Conservation (phyloP, 2,888 invertebrate genomes). For the Gasteruption jaculator region DNA sequence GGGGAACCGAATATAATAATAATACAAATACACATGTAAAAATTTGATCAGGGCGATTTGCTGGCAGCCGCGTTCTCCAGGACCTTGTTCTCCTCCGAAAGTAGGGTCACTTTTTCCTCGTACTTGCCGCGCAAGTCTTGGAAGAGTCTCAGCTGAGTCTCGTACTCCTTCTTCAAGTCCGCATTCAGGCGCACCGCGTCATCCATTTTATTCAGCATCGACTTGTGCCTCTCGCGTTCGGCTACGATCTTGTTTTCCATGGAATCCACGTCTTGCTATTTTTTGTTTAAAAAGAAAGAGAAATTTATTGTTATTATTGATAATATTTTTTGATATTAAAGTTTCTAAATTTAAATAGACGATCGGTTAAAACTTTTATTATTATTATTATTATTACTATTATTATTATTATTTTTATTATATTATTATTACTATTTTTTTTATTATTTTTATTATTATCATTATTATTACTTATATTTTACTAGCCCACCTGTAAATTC, state of each 20-base stretch:
- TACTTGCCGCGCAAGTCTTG: slow-evolving; percentile 65
- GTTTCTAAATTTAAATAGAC: too few relatives aligned
- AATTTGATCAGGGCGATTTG: too few relatives aligned
- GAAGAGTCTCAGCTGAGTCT: slow-evolving; percentile 71
- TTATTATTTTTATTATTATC: slow-evolving; percentile 7
- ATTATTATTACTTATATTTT: slow-evolving; percentile 1
- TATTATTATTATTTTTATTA: slow-evolving; percentile 1
- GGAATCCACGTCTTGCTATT: slow-evolving; percentile 63
- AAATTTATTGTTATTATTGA: too few relatives aligned
- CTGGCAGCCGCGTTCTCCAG: slow-evolving; percentile 30
- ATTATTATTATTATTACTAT: neutral
- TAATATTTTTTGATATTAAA: too few relatives aligned
- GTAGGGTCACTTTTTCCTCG: slow-evolving; percentile 60
- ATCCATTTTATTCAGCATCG: slow-evolving; percentile 67
- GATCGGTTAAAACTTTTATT: too few relatives aligned
- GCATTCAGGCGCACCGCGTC: slow-evolving; percentile 70
- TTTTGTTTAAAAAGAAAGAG: too few relatives aligned
- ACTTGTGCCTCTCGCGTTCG: slow-evolving; percentile 67
- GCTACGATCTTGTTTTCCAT: slow-evolving; percentile 68
- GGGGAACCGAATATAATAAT: too few relatives aligned
- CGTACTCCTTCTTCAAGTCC: slow-evolving; percentile 73
- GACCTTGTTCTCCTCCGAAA: slow-evolving; percentile 55
- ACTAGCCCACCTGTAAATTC: slow-evolving; percentile 60
- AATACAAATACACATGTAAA: too few relatives aligned
- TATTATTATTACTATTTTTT: slow-evolving; percentile 5